Evolutionary conservation across 2,888 invertebrate genomes (phyloP).

Genomic region (Eretmocerus hayati): DNA sequence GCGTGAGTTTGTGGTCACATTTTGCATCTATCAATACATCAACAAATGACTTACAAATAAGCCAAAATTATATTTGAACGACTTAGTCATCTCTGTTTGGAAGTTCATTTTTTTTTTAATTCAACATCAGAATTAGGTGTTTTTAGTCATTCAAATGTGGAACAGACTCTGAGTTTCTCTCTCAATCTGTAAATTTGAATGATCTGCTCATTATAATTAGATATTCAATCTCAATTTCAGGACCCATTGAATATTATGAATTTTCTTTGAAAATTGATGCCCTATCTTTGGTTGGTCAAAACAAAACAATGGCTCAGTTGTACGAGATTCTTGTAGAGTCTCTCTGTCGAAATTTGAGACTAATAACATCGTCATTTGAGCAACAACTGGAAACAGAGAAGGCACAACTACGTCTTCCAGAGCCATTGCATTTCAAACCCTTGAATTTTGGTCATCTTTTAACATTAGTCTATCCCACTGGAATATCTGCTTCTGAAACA

Average conservation of each 20-base stretch:
- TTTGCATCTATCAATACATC: too few relatives aligned
- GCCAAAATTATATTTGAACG: too few relatives aligned
- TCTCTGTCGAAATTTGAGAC: conserved; percentile 61
- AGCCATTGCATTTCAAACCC: conserved; percentile 70
- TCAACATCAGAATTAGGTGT: too few relatives aligned
- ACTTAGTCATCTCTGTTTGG: too few relatives aligned
- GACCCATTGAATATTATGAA: conserved; percentile 48
- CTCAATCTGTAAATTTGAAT: too few relatives aligned
- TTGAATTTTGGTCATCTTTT: conserved; percentile 67
- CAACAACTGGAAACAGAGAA: conserved; percentile 52
- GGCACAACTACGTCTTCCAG: conserved; percentile 53
- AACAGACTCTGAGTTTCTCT: too few relatives aligned
- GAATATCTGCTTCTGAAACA: conserved; percentile 60
- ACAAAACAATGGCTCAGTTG: conserved; percentile 57
- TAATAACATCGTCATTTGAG: conserved; percentile 58
- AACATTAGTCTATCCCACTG: conserved; percentile 64
- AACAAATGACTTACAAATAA: too few relatives aligned
- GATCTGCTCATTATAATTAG: too few relatives aligned
- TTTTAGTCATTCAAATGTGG: too few relatives aligned
- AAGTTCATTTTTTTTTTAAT: too few relatives aligned
- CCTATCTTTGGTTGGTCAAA: conserved; percentile 62
- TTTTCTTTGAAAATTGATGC: conserved; percentile 65
- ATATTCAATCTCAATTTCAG: too few relatives aligned
- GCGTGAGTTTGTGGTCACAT: conserved; percentile 48
- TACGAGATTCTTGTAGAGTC: conserved; percentile 72